Base-by-base conservation (phyloP, 1,140 invertebrate species). In the Hestina assimilis region DNA sequence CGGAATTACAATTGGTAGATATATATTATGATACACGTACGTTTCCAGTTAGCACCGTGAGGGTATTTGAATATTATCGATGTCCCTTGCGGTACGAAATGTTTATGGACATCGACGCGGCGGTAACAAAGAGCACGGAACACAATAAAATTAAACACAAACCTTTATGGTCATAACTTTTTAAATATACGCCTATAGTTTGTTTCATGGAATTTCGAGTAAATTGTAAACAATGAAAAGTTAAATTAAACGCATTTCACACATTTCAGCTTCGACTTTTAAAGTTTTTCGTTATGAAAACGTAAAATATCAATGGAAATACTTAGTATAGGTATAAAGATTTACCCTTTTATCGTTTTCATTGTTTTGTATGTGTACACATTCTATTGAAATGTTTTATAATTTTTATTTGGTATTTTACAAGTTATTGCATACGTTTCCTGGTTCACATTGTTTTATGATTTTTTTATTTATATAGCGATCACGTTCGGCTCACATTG, bases 31-130 rank as follows among this genome's bases (percentile, higher is more conserved):
- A 81, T 72, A 75, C 74, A 78, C 79, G 79, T 80, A 77, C 73
- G 43, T 52, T 83, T 86, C 83, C 80, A 81, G 78, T 74, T 79
- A 86, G 58, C 63, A 67, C 66, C 80, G 80, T 86, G 79, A 80
- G 72, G 69, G 59, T 77, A 83, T 83, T 83, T 79, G 57, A 79
- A 77, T 77, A 69, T 70, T 69, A 68, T 69, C 55, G 54, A 47
- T 26, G 28, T 29, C 48, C 56, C 56, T 69, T 69, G 61, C 46
- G 47, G 55, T 55, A 59, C 46, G 48, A 69, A 69, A 59, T 50
- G 45, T 56, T 57, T 65, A 58, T 52, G 31, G 52, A 19, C 66
- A 56, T 66, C 56, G 51, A 29, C 23, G 59, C 50, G 58, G 58
- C 45, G 6, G 43, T 48, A 53, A 54, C 60, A 63, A 64, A 64